Percentiles rank a stretch among this genome's conserved stretches.
These are phyloP conservation scores for Lutraria lutraria DNA, from an alignment of 2,888 invertebrate species.

Conservation along the genomic window DNA sequence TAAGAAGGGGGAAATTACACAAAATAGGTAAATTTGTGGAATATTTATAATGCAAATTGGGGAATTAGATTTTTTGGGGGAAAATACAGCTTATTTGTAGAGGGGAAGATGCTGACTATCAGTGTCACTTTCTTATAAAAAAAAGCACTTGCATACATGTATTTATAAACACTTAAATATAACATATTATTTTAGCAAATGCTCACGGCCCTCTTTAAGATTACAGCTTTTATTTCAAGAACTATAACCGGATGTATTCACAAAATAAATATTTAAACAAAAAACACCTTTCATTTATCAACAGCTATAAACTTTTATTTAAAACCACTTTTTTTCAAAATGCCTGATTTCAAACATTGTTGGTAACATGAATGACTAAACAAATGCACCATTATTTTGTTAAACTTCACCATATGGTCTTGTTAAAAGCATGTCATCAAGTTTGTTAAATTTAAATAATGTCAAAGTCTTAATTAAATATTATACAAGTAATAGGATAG, in stretches of 20 bases:
- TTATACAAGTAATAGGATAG: constrained; percentile 15
- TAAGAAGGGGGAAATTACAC: too few relatives aligned
- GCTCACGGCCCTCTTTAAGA: not conserved
- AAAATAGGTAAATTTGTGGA: too few relatives aligned
- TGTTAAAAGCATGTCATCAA: not conserved
- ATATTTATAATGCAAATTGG: too few relatives aligned
- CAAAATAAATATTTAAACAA: not conserved
- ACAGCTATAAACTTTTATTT: not conserved
- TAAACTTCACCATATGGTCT: not conserved
- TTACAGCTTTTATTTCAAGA: not conserved
- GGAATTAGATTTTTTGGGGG: too few relatives aligned
- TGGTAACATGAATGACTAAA: not conserved
- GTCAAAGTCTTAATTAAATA: constrained; percentile 18
- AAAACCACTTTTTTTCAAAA: not conserved
- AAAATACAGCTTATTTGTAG: too few relatives aligned
- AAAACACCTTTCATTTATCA: not conserved
- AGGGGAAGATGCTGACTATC: too few relatives aligned
- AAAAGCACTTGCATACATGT: too few relatives aligned
- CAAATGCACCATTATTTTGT: not conserved
- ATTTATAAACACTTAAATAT: too few relatives aligned
- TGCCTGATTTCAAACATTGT: not conserved
- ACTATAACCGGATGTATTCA: not conserved
- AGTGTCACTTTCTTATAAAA: too few relatives aligned
- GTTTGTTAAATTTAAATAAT: constrained; percentile 10
- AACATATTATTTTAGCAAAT: not conserved